Conservation (phyloP, 1,140 invertebrate genomes). For the Trichogramma pretiosum region DNA sequence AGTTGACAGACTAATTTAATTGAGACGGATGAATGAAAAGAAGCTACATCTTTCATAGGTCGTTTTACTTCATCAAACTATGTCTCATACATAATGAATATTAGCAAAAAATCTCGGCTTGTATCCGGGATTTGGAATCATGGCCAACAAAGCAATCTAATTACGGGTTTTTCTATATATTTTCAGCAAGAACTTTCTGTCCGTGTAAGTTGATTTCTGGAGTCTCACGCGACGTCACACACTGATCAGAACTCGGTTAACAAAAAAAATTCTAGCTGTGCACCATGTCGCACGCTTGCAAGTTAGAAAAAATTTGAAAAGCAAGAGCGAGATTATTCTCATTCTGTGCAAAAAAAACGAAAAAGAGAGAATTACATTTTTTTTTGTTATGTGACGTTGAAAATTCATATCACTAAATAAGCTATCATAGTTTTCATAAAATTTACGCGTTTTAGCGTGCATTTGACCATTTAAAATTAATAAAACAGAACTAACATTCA, state of each 20-base stretch:
- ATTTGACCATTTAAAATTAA: slow-evolving; percentile 12
- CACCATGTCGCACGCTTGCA: slow-evolving; percentile 17
- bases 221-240: slow-evolving; percentile 17
- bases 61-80: slow-evolving; percentile 2
- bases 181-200: slow-evolving; percentile 46
- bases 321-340: slow-evolving; percentile 11
- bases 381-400: slow-evolving; percentile 8
- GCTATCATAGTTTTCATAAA: no score
- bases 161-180: slow-evolving; percentile 26
- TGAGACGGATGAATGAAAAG: slow-evolving; percentile 9
- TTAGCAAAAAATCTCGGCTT: slow-evolving; percentile 3
- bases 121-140: slow-evolving; percentile 2
- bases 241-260: slow-evolving; percentile 21
- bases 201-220: slow-evolving; percentile 38
- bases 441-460: no score
- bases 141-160: slow-evolving; percentile 9
- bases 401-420: slow-evolving; percentile 10
- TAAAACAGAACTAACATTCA: slow-evolving; percentile 17
- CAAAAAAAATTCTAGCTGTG: slow-evolving; percentile 16
- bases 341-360: no score
- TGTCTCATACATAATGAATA: slow-evolving; percentile 1
- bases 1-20: slow-evolving; percentile 19
- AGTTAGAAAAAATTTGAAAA: slow-evolving; percentile 16
- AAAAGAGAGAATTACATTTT: slow-evolving; percentile 11
- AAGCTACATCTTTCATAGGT: slow-evolving; percentile 9